Evolutionary conservation across 2,888 invertebrate species (phyloP).

Genomic region (Plebejus melissa): DNA sequence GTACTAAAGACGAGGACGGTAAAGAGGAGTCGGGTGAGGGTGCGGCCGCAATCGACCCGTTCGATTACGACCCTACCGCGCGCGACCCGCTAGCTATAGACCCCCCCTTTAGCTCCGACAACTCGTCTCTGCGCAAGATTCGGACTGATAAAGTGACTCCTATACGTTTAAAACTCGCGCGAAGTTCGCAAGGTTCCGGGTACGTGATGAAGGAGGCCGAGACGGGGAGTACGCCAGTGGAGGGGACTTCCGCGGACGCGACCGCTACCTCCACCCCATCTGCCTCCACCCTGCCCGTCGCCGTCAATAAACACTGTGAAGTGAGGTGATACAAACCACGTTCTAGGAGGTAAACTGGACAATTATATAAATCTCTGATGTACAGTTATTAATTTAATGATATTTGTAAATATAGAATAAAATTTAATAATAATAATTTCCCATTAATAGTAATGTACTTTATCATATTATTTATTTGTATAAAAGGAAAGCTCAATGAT

Average conservation of each 20-base stretch:
- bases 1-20: constrained; percentile 63
- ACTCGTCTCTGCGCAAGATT: constrained; percentile 75
- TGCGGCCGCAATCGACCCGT: constrained; percentile 59
- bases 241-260: constrained; percentile 44
- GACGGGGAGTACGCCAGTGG: constrained; percentile 50
- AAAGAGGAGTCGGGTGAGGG: constrained; percentile 51
- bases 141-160: constrained; percentile 86
- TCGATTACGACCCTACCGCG: constrained; percentile 69
- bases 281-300: constrained; percentile 57
- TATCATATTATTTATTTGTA: constrained; percentile 74
- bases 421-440: constrained; percentile 46
- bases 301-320: constrained; percentile 89
- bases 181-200: constrained; percentile 87
- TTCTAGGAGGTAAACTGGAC: constrained; percentile 39
- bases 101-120: constrained; percentile 61
- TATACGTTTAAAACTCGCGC: constrained; percentile 89
- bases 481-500: constrained; percentile 77
- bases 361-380: constrained; percentile 32
- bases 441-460: constrained; percentile 51
- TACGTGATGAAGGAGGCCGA: constrained; percentile 78
- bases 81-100: constrained; percentile 69
- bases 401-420: constrained; percentile 53
- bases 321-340: constrained; percentile 87
- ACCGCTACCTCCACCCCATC: constrained; percentile 39
- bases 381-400: constrained; percentile 44